phyloP scores from a whole-genome alignment of 2,797 vertebrate genomes.

The Toxotes lorentzi region DNA sequence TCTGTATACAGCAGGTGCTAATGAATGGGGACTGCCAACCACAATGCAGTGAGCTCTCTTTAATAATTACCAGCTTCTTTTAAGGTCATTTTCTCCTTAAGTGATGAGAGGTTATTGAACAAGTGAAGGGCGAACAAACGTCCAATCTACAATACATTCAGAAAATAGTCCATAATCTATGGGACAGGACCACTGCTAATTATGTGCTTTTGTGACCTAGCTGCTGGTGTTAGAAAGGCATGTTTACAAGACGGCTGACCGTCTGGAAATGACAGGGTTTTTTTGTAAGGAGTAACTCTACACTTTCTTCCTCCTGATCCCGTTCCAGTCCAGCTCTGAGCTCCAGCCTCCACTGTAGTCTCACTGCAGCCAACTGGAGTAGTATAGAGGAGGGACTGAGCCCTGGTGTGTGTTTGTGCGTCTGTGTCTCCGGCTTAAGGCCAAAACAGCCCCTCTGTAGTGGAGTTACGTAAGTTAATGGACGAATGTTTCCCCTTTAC shows the following conservation, averaged over 20 bases:
- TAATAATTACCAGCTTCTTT: slow-evolving; percentile 56
- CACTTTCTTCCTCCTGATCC: slow-evolving; percentile 65
- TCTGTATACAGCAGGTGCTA: slow-evolving; percentile 65
- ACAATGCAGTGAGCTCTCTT: slow-evolving; percentile 40
- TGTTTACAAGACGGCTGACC: slow-evolving; percentile 67
- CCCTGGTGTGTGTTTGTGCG: slow-evolving; percentile 46
- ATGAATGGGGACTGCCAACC: slow-evolving; percentile 64
- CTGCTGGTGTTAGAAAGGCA: slow-evolving; percentile 30
- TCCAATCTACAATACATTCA: slow-evolving; percentile 5
- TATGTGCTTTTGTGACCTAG: slow-evolving; percentile 44
- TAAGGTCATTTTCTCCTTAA: slow-evolving; percentile 56
- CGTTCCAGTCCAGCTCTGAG: slow-evolving; percentile 51
- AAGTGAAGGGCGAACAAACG: slow-evolving; percentile 15
- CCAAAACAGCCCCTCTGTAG: slow-evolving; percentile 77
- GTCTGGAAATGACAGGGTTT: slow-evolving; percentile 26
- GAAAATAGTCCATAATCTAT: slow-evolving; percentile 19
- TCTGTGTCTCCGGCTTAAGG: slow-evolving; percentile 64
- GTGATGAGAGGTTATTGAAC: slow-evolving; percentile 47
- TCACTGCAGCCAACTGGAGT: slow-evolving; percentile 69
- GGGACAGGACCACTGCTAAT: slow-evolving; percentile 31
- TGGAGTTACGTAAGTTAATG: slow-evolving; percentile 78
- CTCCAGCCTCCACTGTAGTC: slow-evolving; percentile 55
- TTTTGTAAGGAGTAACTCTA: slow-evolving; percentile 64
- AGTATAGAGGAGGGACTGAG: slow-evolving; percentile 59
- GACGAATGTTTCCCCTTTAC: slow-evolving; percentile 76